These are phyloP conservation scores for Synergus itoensis DNA, from an alignment of 2,888 invertebrate species.

Conservation along the genomic window DNA sequence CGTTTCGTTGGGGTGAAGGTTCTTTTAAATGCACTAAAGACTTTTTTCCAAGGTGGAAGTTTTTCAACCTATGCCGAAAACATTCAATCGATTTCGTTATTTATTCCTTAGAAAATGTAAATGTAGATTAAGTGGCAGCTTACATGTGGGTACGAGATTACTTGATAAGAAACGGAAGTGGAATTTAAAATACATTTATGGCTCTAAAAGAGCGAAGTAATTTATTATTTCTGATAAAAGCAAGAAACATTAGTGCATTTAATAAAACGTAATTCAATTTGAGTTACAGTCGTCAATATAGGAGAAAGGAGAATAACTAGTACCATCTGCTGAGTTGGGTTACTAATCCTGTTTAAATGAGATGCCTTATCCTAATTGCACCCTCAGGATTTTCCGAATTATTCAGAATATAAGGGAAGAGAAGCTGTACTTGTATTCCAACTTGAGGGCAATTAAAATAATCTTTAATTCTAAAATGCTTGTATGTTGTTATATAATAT, in stretches of 20 bases:
- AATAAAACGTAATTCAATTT: neutral
- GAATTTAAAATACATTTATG: neutral
- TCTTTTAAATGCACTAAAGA: conserved; percentile 31
- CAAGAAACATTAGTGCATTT: no score
- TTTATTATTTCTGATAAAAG: no score
- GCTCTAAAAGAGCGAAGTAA: neutral
- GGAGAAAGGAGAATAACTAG: neutral
- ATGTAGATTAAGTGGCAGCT: neutral
- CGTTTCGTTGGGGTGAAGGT: conserved; percentile 22
- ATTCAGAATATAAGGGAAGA: neutral
- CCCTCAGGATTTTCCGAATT: neutral
- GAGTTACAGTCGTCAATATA: neutral
- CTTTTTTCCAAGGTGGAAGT: neutral
- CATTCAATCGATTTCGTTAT: neutral
- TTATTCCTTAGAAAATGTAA: neutral
- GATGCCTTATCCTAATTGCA: neutral
- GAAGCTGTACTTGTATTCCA: neutral
- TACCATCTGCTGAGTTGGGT: neutral
- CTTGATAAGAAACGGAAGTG: neutral
- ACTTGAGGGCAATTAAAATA: no score
- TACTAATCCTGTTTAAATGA: neutral
- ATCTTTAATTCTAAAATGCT: no score
- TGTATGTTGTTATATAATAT: neutral
- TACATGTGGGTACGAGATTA: neutral
- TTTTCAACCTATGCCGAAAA: neutral